These are phyloP conservation scores for Tachysurus vachellii DNA, from an alignment of 2,113 vertebrate genomes.

Conservation along the genomic window DNA sequence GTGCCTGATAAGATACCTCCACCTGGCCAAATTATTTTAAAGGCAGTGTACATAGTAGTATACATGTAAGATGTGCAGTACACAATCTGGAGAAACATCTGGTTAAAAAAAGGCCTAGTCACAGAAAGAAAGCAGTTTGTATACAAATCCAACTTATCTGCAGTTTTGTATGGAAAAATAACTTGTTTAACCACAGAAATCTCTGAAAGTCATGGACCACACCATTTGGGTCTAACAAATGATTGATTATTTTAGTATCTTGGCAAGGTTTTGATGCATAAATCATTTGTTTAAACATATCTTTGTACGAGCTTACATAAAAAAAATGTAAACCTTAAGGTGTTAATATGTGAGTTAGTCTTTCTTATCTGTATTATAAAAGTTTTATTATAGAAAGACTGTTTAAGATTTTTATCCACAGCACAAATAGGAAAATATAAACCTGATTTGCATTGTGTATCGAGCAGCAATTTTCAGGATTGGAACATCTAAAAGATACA, in stretches of 20 bases:
- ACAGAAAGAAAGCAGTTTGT: background rate
- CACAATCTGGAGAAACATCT: background rate
- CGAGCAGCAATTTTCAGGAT: conserved; percentile 1
- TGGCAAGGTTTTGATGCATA: background rate
- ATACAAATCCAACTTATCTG: background rate
- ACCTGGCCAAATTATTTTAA: background rate
- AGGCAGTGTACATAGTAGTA: background rate
- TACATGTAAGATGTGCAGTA: background rate
- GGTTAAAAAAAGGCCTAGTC: background rate
- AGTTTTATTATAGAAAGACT: background rate
- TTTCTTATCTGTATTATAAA: conserved; percentile 23
- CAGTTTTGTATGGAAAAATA: background rate
- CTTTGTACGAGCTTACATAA: background rate
- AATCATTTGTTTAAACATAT: background rate
- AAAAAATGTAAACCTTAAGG: background rate
- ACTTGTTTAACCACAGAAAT: background rate
- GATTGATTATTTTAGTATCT: background rate
- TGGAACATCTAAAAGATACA: background rate
- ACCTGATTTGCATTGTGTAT: conserved; percentile 22
- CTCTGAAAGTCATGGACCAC: background rate
- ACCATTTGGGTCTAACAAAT: background rate
- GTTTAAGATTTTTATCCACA: conserved; percentile 17
- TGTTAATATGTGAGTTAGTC: background rate
- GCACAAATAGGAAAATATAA: conserved; percentile 9
- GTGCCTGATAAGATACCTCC: conserved; percentile 12